These are phyloP conservation scores for Calameuta pallipes DNA, from an alignment of 2,888 invertebrate genomes.

Conservation along the genomic window DNA sequence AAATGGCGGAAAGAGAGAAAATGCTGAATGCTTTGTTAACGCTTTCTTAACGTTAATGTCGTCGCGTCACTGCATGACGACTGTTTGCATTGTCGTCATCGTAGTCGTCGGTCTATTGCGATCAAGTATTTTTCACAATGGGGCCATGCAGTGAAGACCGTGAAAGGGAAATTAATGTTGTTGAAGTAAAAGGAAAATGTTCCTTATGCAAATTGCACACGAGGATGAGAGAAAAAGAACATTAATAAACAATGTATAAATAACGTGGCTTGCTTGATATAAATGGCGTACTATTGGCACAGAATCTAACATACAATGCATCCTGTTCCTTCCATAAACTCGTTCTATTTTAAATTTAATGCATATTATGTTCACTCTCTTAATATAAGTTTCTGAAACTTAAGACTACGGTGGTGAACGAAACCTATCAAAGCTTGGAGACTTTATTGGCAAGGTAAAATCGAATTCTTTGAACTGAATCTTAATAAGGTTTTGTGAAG, in stretches of 20 bases:
- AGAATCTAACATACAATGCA: constrained; percentile 14
- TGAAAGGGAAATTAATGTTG: constrained; percentile 34
- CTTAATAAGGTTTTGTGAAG: neutral
- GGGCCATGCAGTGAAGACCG: constrained; percentile 28
- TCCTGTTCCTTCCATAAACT: neutral
- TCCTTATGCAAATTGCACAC: constrained; percentile 53
- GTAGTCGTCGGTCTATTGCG: constrained; percentile 15
- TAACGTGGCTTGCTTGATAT: constrained; percentile 28
- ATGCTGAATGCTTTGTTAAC: neutral
- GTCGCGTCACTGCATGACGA: neutral
- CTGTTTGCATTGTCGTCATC: neutral
- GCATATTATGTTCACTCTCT: neutral
- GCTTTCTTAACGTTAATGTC: neutral
- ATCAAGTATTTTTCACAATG: constrained; percentile 36
- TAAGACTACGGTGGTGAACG: too few species aligned
- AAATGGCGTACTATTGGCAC: constrained; percentile 33
- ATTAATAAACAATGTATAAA: constrained; percentile 34
- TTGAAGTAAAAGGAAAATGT: constrained; percentile 42
- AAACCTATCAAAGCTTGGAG: too few species aligned
- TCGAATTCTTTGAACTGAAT: neutral
- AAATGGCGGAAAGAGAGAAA: neutral
- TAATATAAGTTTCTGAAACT: neutral
- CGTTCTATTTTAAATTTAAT: neutral
- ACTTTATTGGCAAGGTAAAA: too few species aligned
- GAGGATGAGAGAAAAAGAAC: constrained; percentile 34